Evolutionary conservation across 2,888 invertebrate species (phyloP).

Genomic region (Stenodera caucasica): DNA sequence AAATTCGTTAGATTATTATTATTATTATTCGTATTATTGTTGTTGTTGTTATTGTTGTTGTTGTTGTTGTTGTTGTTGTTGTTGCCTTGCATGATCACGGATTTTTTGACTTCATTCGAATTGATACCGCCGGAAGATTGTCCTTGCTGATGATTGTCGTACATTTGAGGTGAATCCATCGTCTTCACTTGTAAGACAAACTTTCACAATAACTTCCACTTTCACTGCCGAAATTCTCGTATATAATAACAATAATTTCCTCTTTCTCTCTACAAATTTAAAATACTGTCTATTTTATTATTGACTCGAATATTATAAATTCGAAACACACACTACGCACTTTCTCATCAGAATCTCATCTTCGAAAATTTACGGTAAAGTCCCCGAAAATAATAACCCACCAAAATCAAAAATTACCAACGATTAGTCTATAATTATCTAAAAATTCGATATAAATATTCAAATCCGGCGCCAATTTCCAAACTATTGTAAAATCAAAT

Average conservation of each 20-base stretch:
- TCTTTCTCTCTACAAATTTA: constrained; percentile 21
- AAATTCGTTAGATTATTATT: constrained; percentile 56
- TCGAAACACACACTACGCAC: constrained; percentile 37
- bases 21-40: constrained; percentile 52
- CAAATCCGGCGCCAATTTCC: not conserved
- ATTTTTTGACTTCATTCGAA: constrained; percentile 60
- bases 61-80: constrained; percentile 51
- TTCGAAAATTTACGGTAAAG: not conserved
- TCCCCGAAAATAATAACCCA: not conserved
- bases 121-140: constrained; percentile 61
- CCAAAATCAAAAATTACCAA: not conserved
- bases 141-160: constrained; percentile 69
- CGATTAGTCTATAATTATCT: not conserved
- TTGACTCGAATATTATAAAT: not conserved
- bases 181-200: constrained; percentile 21
- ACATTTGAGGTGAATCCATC: constrained; percentile 88
- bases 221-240: constrained; percentile 43
- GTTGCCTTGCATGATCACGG: constrained; percentile 54
- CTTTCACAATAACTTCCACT: constrained; percentile 36
- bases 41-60: constrained; percentile 54
- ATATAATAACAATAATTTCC: constrained; percentile 7
- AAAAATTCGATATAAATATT: too few relatives aligned
- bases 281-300: constrained; percentile 2
- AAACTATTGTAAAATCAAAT: not conserved
- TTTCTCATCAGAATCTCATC: constrained; percentile 32